Conservation (phyloP, 1,140 invertebrate species). For the Neuroterus valhalla region DNA sequence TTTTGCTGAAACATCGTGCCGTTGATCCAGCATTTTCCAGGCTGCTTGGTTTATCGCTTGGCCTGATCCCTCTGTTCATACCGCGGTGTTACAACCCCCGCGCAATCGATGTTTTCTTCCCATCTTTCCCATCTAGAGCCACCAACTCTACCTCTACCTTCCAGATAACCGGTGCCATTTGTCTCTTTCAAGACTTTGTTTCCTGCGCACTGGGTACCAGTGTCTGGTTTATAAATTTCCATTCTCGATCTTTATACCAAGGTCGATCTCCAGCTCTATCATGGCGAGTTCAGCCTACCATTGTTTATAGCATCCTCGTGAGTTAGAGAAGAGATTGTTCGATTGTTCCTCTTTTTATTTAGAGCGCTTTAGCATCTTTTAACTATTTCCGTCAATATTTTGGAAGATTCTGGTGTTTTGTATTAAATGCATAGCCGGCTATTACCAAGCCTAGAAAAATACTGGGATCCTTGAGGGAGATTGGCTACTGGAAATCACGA, state of each 20-base stretch:
- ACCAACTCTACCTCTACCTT: slow-evolving; percentile 48
- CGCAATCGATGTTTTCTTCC: slow-evolving; percentile 70
- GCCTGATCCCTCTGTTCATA: slow-evolving; percentile 70
- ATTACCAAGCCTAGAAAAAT: no score
- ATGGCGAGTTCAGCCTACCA: neutral
- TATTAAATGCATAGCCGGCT: no score
- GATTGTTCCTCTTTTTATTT: no score
- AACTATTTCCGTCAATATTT: no score
- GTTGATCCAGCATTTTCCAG: slow-evolving; percentile 71
- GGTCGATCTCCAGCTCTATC: slow-evolving; percentile 19
- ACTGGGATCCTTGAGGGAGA: no score
- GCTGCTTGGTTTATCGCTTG: slow-evolving; percentile 68
- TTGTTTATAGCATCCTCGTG: neutral
- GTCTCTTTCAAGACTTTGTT: slow-evolving; percentile 48
- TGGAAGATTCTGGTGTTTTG: fast-evolving
- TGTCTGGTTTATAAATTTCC: neutral
- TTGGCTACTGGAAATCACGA: no score
- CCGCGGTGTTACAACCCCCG: slow-evolving; percentile 67
- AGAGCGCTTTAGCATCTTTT: no score
- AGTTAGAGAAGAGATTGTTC: neutral
- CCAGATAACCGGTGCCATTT: slow-evolving; percentile 65
- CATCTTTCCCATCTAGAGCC: slow-evolving; percentile 60
- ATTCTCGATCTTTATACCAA: neutral
- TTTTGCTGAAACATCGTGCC: slow-evolving; percentile 70
- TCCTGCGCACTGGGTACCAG: neutral